Evolutionary conservation across 2,888 invertebrate genomes (phyloP).

Genomic region (Congeria kusceri): DNA sequence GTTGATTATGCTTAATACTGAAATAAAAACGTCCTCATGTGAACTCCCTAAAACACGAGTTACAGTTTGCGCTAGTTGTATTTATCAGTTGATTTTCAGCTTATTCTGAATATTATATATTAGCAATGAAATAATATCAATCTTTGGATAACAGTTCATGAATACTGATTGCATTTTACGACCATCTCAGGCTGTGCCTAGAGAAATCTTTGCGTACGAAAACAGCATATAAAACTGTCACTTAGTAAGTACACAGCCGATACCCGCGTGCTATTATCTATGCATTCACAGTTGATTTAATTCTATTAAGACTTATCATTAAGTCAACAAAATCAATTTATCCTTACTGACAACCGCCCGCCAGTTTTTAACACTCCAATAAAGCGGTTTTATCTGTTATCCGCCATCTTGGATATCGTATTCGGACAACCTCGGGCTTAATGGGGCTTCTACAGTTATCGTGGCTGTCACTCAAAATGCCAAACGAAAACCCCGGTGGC

Average conservation of each 20-base stretch:
- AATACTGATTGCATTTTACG: too few relatives aligned
- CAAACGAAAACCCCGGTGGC: constrained; percentile 11
- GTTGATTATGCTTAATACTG: too few relatives aligned
- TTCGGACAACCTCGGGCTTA: constrained; percentile 36
- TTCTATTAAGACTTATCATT: constrained; percentile 48
- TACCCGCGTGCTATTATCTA: constrained; percentile 24
- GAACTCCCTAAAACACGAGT: too few relatives aligned
- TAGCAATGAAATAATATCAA: too few relatives aligned
- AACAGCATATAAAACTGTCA: constrained; percentile 34
- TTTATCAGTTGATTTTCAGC: too few relatives aligned
- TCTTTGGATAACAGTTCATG: too few relatives aligned
- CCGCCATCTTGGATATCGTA: constrained; percentile 16
- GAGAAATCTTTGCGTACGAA: not conserved
- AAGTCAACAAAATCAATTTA: constrained; percentile 46
- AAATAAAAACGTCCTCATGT: too few relatives aligned
- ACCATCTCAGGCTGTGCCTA: too few relatives aligned
- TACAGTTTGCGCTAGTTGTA: too few relatives aligned
- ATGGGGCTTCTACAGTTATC: constrained; percentile 29
- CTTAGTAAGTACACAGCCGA: constrained; percentile 11
- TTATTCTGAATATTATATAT: too few relatives aligned
- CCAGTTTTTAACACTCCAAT: constrained; percentile 25
- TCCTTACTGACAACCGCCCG: constrained; percentile 31
- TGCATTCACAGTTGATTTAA: constrained; percentile 50
- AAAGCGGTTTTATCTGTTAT: constrained; percentile 31
- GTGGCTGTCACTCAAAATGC: constrained; percentile 45